Evolutionary conservation across 2,797 vertebrate species (phyloP).

Genomic region (Pseudochirops corinnae): DNA sequence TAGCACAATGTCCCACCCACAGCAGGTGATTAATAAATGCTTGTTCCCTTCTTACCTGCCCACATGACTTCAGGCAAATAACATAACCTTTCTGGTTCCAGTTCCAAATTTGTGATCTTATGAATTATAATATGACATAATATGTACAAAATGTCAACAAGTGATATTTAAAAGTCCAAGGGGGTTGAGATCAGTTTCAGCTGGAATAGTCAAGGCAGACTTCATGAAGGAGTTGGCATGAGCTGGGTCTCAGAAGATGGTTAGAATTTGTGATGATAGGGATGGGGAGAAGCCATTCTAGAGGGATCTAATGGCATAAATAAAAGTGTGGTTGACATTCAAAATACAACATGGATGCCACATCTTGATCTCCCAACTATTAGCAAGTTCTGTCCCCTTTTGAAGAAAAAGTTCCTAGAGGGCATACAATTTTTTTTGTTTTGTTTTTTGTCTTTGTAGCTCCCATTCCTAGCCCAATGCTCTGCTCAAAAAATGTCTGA

Average conservation of each 20-base stretch:
- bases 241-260: fast-evolving
- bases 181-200: background rate
- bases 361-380: background rate
- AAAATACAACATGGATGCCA: background rate
- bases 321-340: background rate
- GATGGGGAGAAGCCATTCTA: background rate
- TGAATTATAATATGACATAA: background rate
- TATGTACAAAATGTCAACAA: background rate
- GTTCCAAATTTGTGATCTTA: background rate
- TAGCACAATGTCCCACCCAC: background rate
- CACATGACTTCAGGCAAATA: background rate
- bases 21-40: background rate
- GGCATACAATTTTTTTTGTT: background rate
- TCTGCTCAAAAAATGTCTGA: background rate
- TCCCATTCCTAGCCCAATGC: background rate
- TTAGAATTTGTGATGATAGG: background rate
- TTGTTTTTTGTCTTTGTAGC: background rate
- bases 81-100: background rate
- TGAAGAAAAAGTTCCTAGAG: background rate
- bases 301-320: background rate
- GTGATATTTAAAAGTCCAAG: background rate
- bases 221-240: background rate
- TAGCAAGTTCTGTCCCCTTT: background rate
- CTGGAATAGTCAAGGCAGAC: background rate
- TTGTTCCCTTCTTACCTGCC: background rate